Percentiles rank a stretch among this genome's conserved stretches.
Conservation (phyloP, 2,888 invertebrate species). For the Drosophila atripex region DNA sequence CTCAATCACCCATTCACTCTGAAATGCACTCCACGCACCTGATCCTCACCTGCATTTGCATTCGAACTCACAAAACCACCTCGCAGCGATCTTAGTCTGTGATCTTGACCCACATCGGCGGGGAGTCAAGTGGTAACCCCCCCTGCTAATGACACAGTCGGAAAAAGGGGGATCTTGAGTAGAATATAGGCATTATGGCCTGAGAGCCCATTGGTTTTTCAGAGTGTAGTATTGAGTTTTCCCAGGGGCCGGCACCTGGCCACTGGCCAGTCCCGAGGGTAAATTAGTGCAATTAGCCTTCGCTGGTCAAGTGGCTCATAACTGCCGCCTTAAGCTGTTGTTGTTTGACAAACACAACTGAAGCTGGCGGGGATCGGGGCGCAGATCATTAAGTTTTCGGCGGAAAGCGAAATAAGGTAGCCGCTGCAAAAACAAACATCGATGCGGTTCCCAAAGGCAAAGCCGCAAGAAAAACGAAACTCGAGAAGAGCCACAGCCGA, state of each 20-base stretch:
- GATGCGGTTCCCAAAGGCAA: conserved; percentile 58
- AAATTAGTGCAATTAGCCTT: conserved; percentile 45
- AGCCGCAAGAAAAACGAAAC: conserved; percentile 53
- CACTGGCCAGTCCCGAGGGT: conserved; percentile 9
- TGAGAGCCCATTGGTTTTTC: neutral
- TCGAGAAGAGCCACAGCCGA: conserved; percentile 36
- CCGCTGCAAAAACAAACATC: conserved; percentile 46
- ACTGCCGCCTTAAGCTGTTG: conserved; percentile 25
- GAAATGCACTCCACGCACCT: conserved; percentile 13
- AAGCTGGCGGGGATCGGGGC: conserved; percentile 36
- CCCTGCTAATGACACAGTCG: conserved; percentile 16
- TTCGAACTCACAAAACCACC: conserved; percentile 2
- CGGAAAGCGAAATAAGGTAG: conserved; percentile 51
- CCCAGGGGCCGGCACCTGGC: conserved; percentile 1
- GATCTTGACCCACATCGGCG: conserved; percentile 36
- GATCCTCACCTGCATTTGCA: conserved; percentile 18
- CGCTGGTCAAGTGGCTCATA: conserved; percentile 13
- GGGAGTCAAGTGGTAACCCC: conserved; percentile 25
- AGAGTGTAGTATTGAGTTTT: neutral
- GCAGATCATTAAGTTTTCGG: conserved; percentile 41
- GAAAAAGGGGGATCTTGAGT: neutral
- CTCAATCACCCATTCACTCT: conserved; percentile 6
- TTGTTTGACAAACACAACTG: conserved; percentile 49
- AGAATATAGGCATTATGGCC: neutral
- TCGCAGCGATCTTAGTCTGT: conserved; percentile 1